These are phyloP conservation scores for Lophius americanus DNA, from an alignment of 2,797 vertebrate genomes.

Conservation along the genomic window DNA sequence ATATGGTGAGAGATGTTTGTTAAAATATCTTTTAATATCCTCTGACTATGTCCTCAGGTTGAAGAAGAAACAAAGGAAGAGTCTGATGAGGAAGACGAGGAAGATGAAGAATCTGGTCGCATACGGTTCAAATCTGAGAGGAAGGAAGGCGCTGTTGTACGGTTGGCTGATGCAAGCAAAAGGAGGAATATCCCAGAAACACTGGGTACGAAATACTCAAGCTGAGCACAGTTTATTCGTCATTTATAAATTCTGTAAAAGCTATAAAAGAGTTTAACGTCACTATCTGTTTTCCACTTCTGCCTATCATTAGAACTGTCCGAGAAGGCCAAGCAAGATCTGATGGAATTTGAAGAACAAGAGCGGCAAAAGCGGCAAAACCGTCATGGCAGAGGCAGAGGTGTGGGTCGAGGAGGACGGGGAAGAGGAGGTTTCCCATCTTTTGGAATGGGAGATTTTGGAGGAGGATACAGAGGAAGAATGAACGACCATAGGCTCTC, in stretches of 20 bases:
- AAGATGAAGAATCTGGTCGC: slow-evolving; percentile 91
- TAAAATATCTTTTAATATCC: slow-evolving; percentile 6
- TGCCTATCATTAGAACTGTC: slow-evolving; percentile 87
- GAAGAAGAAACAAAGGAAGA: slow-evolving; percentile 89
- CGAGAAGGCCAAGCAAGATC: slow-evolving; percentile 94
- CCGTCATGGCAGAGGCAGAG: slow-evolving; percentile 84
- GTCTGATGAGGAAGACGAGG: slow-evolving; percentile 94
- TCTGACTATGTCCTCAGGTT: slow-evolving; percentile 69
- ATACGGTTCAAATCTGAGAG: slow-evolving; percentile 95
- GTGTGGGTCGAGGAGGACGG: slow-evolving; percentile 75
- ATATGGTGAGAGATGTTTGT: background rate
- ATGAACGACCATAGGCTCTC: slow-evolving; percentile 89
- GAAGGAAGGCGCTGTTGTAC: slow-evolving; percentile 91
- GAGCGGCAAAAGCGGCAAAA: slow-evolving; percentile 91
- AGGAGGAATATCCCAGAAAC: slow-evolving; percentile 97
- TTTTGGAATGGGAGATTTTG: slow-evolving; percentile 84
- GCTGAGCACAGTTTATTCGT: background rate
- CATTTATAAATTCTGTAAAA: background rate
- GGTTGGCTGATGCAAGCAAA: slow-evolving; percentile 90
- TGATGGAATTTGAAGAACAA: slow-evolving; percentile 92
- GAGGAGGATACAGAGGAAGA: slow-evolving; percentile 85
- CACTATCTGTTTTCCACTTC: background rate
- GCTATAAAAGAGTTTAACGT: background rate
- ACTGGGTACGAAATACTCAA: slow-evolving; percentile 81
- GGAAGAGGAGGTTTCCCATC: slow-evolving; percentile 71